These are phyloP conservation scores for Bufo gargarizans DNA, from an alignment of 2,113 vertebrate species.

Conservation along the genomic window DNA sequence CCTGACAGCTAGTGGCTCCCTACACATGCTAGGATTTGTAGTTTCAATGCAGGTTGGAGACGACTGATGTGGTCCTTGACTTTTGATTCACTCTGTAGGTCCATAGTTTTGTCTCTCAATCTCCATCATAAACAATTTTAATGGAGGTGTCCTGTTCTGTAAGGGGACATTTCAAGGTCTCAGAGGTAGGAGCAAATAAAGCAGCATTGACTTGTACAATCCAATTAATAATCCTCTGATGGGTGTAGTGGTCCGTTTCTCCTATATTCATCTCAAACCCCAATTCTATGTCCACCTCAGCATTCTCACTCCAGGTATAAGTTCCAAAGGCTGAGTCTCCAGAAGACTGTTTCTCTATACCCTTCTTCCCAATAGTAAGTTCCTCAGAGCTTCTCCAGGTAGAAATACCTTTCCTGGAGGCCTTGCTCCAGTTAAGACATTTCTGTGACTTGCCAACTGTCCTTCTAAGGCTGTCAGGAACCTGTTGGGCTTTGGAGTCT, in stretches of 20 bases:
- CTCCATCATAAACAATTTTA: constrained; percentile 69
- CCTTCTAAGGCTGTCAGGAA: not conserved
- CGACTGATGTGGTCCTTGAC: not conserved
- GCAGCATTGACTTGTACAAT: constrained; percentile 71
- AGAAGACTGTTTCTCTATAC: constrained; percentile 26
- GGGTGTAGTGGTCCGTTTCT: constrained; percentile 68
- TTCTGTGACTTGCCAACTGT: not conserved
- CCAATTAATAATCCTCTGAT: constrained; percentile 73
- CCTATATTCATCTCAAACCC: constrained; percentile 28
- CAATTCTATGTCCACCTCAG: constrained; percentile 32
- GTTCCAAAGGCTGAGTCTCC: constrained; percentile 53
- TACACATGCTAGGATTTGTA: not conserved
- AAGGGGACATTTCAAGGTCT: not conserved
- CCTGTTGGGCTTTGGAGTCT: not conserved
- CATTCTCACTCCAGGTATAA: constrained; percentile 33
- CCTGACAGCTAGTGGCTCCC: too few species aligned
- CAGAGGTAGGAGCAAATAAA: constrained; percentile 64
- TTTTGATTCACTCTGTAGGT: not conserved
- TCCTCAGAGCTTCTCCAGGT: constrained; percentile 29
- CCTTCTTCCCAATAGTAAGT: not conserved
- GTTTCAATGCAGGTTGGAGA: not conserved
- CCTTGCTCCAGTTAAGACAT: not conserved
- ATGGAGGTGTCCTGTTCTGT: constrained; percentile 70
- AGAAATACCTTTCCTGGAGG: not conserved
- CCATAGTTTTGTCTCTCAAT: constrained; percentile 58